Percentiles rank a stretch among this genome's conserved stretches.
Evolutionary conservation across 2,888 invertebrate species (phyloP).

Genomic region (Xestobium rufovillosum): DNA sequence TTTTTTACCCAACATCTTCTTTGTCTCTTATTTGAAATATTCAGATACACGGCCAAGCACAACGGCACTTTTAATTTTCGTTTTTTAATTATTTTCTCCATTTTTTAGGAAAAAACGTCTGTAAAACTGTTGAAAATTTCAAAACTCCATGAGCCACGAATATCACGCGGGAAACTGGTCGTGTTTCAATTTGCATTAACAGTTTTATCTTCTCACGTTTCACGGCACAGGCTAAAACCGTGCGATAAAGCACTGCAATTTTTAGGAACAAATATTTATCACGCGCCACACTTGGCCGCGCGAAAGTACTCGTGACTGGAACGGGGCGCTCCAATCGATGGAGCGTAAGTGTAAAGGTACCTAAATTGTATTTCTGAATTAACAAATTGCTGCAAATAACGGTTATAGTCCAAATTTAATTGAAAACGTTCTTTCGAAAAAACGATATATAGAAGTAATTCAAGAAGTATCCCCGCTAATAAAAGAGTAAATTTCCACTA

Average conservation of each 20-base stretch:
- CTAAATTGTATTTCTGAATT: too few species aligned
- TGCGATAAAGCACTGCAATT: background rate
- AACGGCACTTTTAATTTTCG: conserved; percentile 7
- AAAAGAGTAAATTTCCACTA: too few species aligned
- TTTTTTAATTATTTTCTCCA: conserved; percentile 6
- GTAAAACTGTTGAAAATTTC: conserved; percentile 11
- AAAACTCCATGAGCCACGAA: conserved; percentile 10
- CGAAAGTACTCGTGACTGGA: conserved; percentile 5
- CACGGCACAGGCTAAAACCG: conserved; percentile 1
- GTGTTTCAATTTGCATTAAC: conserved; percentile 8
- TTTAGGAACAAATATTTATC: conserved; percentile 3
- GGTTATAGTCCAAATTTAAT: too few species aligned
- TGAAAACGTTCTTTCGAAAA: too few species aligned
- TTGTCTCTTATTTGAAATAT: conserved; percentile 9
- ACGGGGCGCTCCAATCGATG: conserved; percentile 8
- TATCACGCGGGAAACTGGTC: conserved; percentile 8
- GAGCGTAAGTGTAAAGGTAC: conserved; percentile 8
- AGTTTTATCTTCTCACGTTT: conserved; percentile 9
- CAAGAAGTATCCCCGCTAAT: too few species aligned
- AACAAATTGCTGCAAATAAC: too few species aligned
- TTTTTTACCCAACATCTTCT: conserved; percentile 10
- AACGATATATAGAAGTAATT: too few species aligned
- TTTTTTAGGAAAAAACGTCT: conserved; percentile 7
- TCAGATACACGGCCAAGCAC: conserved; percentile 10
- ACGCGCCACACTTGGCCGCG: conserved; percentile 7